Conservation (phyloP, 2,113 vertebrate species). For the Tachysurus fulvidraco region DNA sequence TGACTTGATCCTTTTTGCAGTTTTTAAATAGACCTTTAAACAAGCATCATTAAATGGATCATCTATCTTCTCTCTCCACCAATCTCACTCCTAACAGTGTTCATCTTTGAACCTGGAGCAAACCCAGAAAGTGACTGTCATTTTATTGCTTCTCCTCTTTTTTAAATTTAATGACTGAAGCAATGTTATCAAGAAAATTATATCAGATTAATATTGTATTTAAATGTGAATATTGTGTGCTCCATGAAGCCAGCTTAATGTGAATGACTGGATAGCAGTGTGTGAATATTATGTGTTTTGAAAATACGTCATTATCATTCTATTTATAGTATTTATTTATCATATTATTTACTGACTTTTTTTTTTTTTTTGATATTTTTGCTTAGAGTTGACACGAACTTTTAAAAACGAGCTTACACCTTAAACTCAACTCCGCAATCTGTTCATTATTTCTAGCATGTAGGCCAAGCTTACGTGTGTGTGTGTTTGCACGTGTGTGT, state of each 20-base stretch:
- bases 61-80: neutral
- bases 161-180: neutral
- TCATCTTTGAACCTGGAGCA: neutral
- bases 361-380: neutral
- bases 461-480: neutral
- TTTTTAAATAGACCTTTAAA: neutral
- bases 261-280: neutral
- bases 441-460: neutral
- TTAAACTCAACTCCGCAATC: slow-evolving; percentile 40
- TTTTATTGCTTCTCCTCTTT: neutral
- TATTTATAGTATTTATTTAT: too few species aligned
- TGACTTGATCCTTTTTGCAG: neutral
- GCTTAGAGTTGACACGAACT: neutral
- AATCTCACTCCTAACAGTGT: neutral
- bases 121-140: neutral
- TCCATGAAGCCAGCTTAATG: neutral
- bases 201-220: too few species aligned
- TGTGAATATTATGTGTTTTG: neutral
- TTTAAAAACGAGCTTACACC: slow-evolving; percentile 31
- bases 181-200: neutral
- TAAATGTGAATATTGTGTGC: neutral
- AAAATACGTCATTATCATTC: neutral
- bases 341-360: too few species aligned
- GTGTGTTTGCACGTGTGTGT: too few species aligned
- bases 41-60: neutral